These are phyloP conservation scores for Dendroctonus ponderosae DNA, from an alignment of 1,140 invertebrate genomes.

Conservation along the genomic window DNA sequence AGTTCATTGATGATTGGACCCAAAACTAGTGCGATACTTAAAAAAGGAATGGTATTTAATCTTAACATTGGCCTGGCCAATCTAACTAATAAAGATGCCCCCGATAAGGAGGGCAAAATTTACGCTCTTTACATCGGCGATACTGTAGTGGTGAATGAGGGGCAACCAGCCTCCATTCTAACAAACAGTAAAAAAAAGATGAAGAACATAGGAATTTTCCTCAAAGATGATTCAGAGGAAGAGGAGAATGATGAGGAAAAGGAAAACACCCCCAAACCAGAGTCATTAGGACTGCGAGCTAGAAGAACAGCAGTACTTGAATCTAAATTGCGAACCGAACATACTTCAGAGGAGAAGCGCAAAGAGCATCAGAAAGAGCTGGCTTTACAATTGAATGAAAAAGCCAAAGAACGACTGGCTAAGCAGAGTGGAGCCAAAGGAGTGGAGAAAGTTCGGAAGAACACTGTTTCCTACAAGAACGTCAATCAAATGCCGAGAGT, in stretches of 20 bases:
- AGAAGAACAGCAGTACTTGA: constrained; percentile 93
- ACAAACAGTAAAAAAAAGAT: constrained; percentile 94
- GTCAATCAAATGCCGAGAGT: constrained; percentile 90
- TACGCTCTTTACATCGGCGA: constrained; percentile 97
- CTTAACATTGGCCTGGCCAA: constrained; percentile 92
- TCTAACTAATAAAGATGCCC: constrained; percentile 77
- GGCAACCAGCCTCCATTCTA: constrained; percentile 77
- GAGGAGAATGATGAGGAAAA: constrained; percentile 71
- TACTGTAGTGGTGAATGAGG: constrained; percentile 91
- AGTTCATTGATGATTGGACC: constrained; percentile 87
- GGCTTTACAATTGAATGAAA: constrained; percentile 85
- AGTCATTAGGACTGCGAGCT: constrained; percentile 67
- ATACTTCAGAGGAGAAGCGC: constrained; percentile 94
- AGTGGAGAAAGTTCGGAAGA: constrained; percentile 89
- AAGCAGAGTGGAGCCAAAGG: constrained; percentile 83
- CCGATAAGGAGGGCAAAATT: constrained; percentile 82
- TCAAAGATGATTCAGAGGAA: constrained; percentile 91
- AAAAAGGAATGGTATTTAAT: constrained; percentile 97
- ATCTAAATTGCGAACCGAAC: constrained; percentile 92
- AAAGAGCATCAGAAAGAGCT: constrained; percentile 96
- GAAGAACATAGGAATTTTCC: constrained; percentile 94
- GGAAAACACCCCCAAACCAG: constrained; percentile 62
- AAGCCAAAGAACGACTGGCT: constrained; percentile 86
- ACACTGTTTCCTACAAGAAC: constrained; percentile 93
- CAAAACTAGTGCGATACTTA: constrained; percentile 78